These are phyloP conservation scores for Rhyacophila evoluta DNA, from an alignment of 2,888 invertebrate genomes.

Conservation along the genomic window DNA sequence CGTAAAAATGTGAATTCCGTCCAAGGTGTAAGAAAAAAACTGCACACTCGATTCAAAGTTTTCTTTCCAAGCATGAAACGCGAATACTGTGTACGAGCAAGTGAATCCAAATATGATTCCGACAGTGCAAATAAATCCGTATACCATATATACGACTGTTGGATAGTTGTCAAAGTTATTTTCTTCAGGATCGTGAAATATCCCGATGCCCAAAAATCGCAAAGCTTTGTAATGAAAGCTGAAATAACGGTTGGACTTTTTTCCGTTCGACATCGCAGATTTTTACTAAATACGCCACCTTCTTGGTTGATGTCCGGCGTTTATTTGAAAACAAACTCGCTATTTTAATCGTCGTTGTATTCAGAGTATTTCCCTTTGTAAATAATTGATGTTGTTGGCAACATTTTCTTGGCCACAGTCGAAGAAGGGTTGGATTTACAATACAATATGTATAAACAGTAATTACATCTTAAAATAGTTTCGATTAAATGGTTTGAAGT, in stretches of 20 bases:
- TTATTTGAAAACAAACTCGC: background rate
- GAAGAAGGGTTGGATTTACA: too few species aligned
- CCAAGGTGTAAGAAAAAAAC: constrained; percentile 45
- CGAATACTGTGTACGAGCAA: constrained; percentile 42
- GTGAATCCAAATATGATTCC: constrained; percentile 49
- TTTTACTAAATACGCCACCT: background rate
- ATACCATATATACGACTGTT: constrained; percentile 33
- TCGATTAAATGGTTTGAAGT: too few species aligned
- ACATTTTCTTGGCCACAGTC: too few species aligned
- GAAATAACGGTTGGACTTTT: constrained; percentile 35
- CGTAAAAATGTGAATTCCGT: constrained; percentile 45
- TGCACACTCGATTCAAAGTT: constrained; percentile 42
- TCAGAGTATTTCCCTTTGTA: too few species aligned
- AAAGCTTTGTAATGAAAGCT: constrained; percentile 47
- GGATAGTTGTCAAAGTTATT: constrained; percentile 52
- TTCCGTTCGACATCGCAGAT: background rate
- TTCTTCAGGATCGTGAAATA: constrained; percentile 49
- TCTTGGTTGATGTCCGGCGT: background rate
- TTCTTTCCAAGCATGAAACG: constrained; percentile 43
- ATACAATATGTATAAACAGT: too few species aligned
- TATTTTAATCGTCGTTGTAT: background rate
- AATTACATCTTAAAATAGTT: too few species aligned
- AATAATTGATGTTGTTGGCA: too few species aligned
- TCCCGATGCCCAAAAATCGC: constrained; percentile 48
- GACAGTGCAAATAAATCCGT: constrained; percentile 37